Base-by-base conservation (phyloP, 2,888 invertebrate genomes). In the Agrochola lychnidis region DNA sequence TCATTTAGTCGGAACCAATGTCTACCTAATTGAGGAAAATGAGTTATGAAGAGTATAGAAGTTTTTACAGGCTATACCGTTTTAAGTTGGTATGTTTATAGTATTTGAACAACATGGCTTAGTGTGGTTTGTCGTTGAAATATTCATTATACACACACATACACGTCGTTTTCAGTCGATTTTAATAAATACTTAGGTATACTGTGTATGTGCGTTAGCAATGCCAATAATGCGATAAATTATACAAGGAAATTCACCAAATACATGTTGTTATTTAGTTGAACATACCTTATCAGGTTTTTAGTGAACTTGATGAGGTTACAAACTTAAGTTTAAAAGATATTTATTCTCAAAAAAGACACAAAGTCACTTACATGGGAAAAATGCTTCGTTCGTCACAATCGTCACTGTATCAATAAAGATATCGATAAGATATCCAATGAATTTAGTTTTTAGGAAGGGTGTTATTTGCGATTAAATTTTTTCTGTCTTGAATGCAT, bases 211-310 rank as follows among this genome's bases (percentile, higher is more conserved):
- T 63, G 62, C 16, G 64, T 66, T 42, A 53, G 51, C 45, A 42
- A 62, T 42, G n/a, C 36, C 30, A 71, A 45, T 62, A 70, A 62
- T 61, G 25, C 30, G 70, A 73, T 85, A 82, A 82, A 85, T 83
- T 78, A n/a, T 36, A 80, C 25, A 80, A 83, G 86, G 83, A 83
- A 86, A 78, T 73, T 62, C 30, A 53, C 59, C 16, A 68, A 78
- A 63, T 57, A 68, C 40, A n/a, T 69, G 7, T 73, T 73, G 59
- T 73, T 85, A 68, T 73, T 82, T 71, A 45, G 48, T 72, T 45
- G 4, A 57, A 36, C 53, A 56, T 64, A 42, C 56, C 40, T 80
- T 40, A 69, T 71, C 67, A 22, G 6, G 53, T 61, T 67, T 16
- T 2, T 42, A 25, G 14, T 61, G 14, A 45, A 51, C 62, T 57